Conservation (phyloP, 2,113 vertebrate species). For the Uria lomvia region DNA sequence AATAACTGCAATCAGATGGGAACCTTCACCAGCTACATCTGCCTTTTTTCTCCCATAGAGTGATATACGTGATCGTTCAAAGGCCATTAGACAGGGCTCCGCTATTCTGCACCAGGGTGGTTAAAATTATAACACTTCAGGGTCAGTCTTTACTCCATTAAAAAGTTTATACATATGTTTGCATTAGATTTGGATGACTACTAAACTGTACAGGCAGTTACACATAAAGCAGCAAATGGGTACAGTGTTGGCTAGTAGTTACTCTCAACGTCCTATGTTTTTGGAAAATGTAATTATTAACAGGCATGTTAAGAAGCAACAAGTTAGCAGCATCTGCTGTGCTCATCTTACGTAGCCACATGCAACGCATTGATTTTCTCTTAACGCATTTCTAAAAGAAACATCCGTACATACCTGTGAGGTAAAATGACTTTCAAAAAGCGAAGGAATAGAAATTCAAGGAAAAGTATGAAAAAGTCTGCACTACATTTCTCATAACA, state of each 20-base stretch:
- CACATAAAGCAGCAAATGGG: background rate
- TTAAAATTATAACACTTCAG: background rate
- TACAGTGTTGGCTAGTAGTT: background rate
- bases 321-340: background rate
- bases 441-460: background rate
- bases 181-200: background rate
- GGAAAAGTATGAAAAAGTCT: background rate
- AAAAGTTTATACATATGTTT: background rate
- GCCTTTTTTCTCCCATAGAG: background rate
- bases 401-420: background rate
- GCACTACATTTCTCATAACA: background rate
- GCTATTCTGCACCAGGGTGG: background rate
- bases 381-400: background rate
- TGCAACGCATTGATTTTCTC: background rate
- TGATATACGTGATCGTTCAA: accelerated
- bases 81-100: background rate
- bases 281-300: background rate
- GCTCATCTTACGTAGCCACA: background rate
- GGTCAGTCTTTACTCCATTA: background rate
- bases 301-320: background rate
- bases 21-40: background rate
- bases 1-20: background rate
- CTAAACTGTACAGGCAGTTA: background rate
- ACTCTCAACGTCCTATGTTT: background rate
- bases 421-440: background rate